Conservation (phyloP, 2,888 invertebrate species). For the Pyrochroa serraticornis region DNA sequence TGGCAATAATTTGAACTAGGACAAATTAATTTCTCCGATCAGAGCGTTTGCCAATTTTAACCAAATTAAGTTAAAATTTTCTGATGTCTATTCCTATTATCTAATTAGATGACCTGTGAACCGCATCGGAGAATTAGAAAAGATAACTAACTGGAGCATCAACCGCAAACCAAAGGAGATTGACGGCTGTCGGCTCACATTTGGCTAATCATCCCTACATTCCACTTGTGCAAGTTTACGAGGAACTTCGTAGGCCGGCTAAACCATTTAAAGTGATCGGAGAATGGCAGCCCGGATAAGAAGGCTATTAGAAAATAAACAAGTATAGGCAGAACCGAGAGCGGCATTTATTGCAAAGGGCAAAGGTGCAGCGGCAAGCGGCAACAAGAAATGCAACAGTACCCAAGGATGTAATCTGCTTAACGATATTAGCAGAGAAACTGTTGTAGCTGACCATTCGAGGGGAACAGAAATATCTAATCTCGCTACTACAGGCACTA, state of each 20-base stretch:
- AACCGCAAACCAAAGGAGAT: too few relatives aligned
- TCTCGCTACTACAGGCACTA: conserved; percentile 38
- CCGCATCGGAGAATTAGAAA: too few relatives aligned
- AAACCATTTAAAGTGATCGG: conserved; percentile 56
- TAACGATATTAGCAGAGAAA: conserved; percentile 54
- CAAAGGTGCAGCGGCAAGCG: conserved; percentile 46
- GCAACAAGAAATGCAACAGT: conserved; percentile 37
- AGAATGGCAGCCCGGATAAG: conserved; percentile 40
- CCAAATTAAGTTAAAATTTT: too few relatives aligned
- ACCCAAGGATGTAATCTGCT: conserved; percentile 55
- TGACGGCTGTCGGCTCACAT: conserved; percentile 39
- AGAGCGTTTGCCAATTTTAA: too few relatives aligned
- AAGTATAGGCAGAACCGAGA: conserved; percentile 36
- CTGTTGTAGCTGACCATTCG: conserved; percentile 54
- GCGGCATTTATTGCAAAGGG: conserved; percentile 39
- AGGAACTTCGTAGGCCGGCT: conserved; percentile 50
- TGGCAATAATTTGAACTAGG: too few relatives aligned
- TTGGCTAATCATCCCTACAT: conserved; percentile 40
- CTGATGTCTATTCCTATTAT: too few relatives aligned
- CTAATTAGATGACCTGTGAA: too few relatives aligned
- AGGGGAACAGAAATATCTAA: conserved; percentile 55
- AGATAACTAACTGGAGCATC: too few relatives aligned
- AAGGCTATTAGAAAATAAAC: conserved; percentile 44
- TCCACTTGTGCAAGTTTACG: conserved; percentile 47
- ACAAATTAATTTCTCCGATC: too few relatives aligned